Evolutionary conservation across 2,113 vertebrate species (phyloP).

Genomic region (Sapayoa aenigma): DNA sequence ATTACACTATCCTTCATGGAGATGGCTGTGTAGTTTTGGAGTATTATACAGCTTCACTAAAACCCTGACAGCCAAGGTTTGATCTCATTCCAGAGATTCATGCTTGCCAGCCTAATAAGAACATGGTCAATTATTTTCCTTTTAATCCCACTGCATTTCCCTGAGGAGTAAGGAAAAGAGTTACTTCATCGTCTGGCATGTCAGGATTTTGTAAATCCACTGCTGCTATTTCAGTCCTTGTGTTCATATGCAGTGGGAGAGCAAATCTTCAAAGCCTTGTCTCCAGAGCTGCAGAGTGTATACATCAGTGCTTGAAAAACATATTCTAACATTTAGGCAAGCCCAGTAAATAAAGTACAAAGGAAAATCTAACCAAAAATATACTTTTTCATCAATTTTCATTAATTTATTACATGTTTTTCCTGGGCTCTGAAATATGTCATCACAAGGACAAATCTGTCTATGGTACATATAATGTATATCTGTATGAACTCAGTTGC

Average conservation of each 20-base stretch:
- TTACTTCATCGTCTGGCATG: constrained; percentile 33
- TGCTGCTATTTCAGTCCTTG: not conserved
- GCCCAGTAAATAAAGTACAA: not conserved
- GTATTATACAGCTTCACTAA: not conserved
- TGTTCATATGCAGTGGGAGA: not conserved
- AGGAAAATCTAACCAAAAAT: not conserved
- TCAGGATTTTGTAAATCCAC: not conserved
- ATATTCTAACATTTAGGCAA: not conserved
- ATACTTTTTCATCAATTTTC: not conserved
- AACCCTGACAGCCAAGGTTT: not conserved
- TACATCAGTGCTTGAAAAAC: not conserved
- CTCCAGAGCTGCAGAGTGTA: not conserved
- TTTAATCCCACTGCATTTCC: constrained; percentile 26
- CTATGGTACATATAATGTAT: not conserved
- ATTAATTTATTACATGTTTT: not conserved
- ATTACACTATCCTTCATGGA: not conserved
- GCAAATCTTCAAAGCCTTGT: not conserved
- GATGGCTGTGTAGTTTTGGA: not conserved
- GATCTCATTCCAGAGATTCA: constrained; percentile 36
- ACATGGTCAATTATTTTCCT: not conserved
- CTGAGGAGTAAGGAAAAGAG: not conserved
- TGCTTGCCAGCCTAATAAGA: constrained; percentile 32
- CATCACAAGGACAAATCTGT: not conserved
- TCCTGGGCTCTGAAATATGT: not conserved
- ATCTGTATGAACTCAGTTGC: not conserved